Evolutionary conservation across 2,113 vertebrate species (phyloP), one percentile per base, ranked within the genome.

Genomic region (Physeter macrocephalus): DNA sequence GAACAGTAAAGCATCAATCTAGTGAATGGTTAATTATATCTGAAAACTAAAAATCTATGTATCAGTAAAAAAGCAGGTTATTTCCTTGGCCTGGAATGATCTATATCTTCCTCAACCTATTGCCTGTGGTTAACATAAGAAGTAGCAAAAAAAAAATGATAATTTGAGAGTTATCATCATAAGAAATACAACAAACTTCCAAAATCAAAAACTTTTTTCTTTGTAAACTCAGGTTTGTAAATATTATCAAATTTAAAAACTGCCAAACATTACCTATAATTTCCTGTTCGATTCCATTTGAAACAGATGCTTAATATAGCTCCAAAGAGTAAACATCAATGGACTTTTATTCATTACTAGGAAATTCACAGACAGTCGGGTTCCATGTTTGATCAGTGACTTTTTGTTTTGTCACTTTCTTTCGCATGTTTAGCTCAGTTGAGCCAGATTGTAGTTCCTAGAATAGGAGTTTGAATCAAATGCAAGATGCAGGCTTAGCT

Each of bases 371-470:
- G 17, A 81, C 1, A 69, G 34, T 78, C 46, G 17, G 1, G 23
- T 39, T 94, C 39, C 94, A 17, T 94, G 87, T 93, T 90, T 96
- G 46, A 87, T 88, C 69, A 31, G 11, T 82, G 66, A 86, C 15
- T 84, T 46, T 83, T 72, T 69, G 13, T 77, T 94, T 85, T 93
- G 46, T 81, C 54, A 87, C 83, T 93, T 62, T 88, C 18, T 64
- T 96, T 92, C 14, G 66, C 23, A 27, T 83, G 66, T 64, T 90
- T 84, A 84, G 74, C 52, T 93, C n/a, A 67, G 1, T 13, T 89
- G 46, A 87, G 25, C 54, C 41, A 87, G 10, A 74, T 20, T 77
- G 4, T 59, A 94, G n/a, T 83, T 87, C 21, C 85, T 78, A 90
- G 62, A 74, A 66, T 34, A 88, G 69, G 2, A 59, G 21, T 86